Evolutionary conservation across 2,888 invertebrate genomes (phyloP), one percentile per base, ranked within the genome.

Genomic region (Andrena fulva): DNA sequence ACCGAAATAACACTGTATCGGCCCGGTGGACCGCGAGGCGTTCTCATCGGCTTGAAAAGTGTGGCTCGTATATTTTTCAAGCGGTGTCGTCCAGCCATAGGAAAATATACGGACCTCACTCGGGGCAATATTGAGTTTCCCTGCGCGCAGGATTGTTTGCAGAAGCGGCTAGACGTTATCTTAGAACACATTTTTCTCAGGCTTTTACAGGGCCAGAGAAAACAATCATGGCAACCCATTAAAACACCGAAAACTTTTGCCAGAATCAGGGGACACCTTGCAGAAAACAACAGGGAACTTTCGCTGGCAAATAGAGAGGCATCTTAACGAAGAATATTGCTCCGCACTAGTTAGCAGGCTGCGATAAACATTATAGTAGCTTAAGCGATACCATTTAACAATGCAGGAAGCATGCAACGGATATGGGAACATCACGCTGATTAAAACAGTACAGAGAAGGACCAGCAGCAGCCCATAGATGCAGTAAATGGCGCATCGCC

Each of bases 371-470:
- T 16, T 59, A 29, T n/a, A 74, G 8, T 20, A 24, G 5, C 0
- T 68, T 4, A 29, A 8, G 12, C 16, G 5, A 78, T 89, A 90
- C 91, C 92, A 91, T 85, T 89, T 87, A 1, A 92, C 76, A 29
- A 85, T 86, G 72, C 92, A 92, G 0, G 92, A 91, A 0, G 92
- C 91, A 7, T 86, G 90, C 50, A 91, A 42, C 8, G 92, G 91
- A 78, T 92, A 92, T 2, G 92, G 91, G 52, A 91, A 91, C 10
- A 86, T 20, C 31, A 75, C 20, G 24, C 72, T 70, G 16, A 76
- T 50, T 62, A 88, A 42, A 16, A 86, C 50, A n/a, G 68, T 12
- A 24, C 85, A 85, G 24, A 85, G 4, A 1, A 77, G 20, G 5
- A 70, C 7, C 2, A 35, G 1, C 24, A 77, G 2, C 3, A 83